A percentile compares a stretch with the other conserved stretches of the same genome.
These are phyloP conservation scores for Galeruca laticollis DNA, from an alignment of 2,888 invertebrate genomes.

Conservation along the genomic window DNA sequence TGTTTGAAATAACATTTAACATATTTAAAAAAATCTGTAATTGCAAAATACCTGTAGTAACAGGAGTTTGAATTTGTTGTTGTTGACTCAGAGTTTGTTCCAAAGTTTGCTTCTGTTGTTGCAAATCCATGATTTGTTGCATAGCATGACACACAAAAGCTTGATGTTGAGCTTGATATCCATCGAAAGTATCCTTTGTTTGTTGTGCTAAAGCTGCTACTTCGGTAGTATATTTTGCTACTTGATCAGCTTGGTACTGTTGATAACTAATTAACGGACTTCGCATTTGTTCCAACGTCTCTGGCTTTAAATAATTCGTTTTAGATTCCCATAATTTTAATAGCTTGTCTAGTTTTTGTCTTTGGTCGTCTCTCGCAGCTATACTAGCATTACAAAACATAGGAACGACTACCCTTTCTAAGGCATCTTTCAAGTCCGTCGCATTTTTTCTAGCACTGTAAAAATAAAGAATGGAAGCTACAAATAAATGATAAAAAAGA, in stretches of 20 bases:
- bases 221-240: slow-evolving; percentile 83
- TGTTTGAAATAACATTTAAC: too few species aligned
- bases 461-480: slow-evolving; percentile 45
- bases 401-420: slow-evolving; percentile 96
- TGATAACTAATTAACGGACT: slow-evolving; percentile 90
- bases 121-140: slow-evolving; percentile 87
- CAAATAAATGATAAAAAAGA: slow-evolving; percentile 8
- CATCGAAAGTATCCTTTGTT: slow-evolving; percentile 87
- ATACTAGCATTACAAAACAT: slow-evolving; percentile 96
- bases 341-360: slow-evolving; percentile 91
- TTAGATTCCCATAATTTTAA: slow-evolving; percentile 97
- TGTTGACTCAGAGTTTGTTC: slow-evolving; percentile 59
- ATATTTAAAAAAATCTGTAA: background rate
- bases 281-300: slow-evolving; percentile 87
- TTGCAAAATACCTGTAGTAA: slow-evolving; percentile 9
- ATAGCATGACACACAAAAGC: slow-evolving; percentile 93
- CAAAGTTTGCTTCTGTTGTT: slow-evolving; percentile 75
- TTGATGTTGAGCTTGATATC: slow-evolving; percentile 87
- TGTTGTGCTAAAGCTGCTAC: slow-evolving; percentile 79
- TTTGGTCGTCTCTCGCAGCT: slow-evolving; percentile 88
- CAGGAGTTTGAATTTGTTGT: slow-evolving; percentile 2
- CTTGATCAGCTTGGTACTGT: slow-evolving; percentile 87
- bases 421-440: slow-evolving; percentile 90
- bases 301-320: slow-evolving; percentile 86
- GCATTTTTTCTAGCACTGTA: slow-evolving; percentile 95